Conservation (phyloP, 2,888 invertebrate species). For the Microplitis manilae region DNA sequence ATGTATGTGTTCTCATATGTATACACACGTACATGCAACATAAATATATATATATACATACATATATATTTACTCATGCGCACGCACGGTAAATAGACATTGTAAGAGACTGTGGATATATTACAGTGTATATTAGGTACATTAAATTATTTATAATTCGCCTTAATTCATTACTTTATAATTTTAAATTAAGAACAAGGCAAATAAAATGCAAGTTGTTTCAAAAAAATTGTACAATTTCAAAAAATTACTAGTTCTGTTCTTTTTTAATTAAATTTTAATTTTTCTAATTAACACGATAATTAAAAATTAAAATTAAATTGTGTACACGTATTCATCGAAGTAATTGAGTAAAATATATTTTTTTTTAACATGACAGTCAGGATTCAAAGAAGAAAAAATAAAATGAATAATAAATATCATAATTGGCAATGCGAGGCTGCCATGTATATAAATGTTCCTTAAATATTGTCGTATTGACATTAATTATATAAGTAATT, state of each 20-base stretch:
- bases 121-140: constrained; percentile 59
- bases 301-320: not conserved
- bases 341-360: not conserved
- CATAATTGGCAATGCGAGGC: constrained; percentile 53
- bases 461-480: constrained; percentile 52
- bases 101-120: constrained; percentile 49
- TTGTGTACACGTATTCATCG: not conserved
- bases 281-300: not conserved
- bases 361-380: constrained; percentile 13
- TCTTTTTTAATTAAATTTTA: not conserved
- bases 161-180: constrained; percentile 4
- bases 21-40: not conserved
- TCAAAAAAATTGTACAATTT: not conserved
- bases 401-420: not conserved
- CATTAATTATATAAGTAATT: constrained; percentile 44
- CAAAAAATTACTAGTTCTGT: not conserved
- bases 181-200: not conserved
- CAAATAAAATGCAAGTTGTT: not conserved
- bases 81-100: constrained; percentile 33
- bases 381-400: not conserved
- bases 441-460: constrained; percentile 62
- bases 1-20: not conserved
- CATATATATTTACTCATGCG: constrained; percentile 23
- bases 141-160: constrained; percentile 62
- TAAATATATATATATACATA: not conserved